Base-by-base conservation (phyloP, 2,888 invertebrate species). In the Tridacna gigas region DNA sequence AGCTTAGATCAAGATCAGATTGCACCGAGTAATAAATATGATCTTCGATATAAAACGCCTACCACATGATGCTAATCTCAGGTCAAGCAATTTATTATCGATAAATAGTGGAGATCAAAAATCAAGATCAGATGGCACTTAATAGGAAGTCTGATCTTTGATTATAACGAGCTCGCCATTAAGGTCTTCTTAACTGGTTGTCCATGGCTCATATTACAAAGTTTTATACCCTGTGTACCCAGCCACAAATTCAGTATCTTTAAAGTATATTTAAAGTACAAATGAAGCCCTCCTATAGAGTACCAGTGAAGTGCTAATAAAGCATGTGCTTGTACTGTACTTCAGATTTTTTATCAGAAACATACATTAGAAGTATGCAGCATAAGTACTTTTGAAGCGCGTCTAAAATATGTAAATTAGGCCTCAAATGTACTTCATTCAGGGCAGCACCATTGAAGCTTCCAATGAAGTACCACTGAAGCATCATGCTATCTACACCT, bases 231-330 rank as follows among this genome's bases (percentile, higher is more conserved):
- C n/a, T n/a, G n/a, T n/a, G n/a, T 15, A 60, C 67, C 67, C 25
- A 67, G 67, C 67, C 67, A 67, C 67, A 67, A 26, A 67, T 67
- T 37, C 28, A 67, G 25, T 45, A 37, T 45, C 67, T 67, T 67
- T 67, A 37, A 67, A 67, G 67, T 67, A 37, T 45, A 67, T 67
- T 67, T 37, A 20, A 45, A 69, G 48, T 69, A 45, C 25, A 48
- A 47, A 20, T 69, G 69, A 69, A 69, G 69, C 47, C 48, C 69
- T 47, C 69, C 45, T 13, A 13, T 69, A 28, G 48, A 28, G 47
- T 48, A 69, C 45, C 20, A 69, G 22, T 47, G 69, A 48, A 28
- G 69, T 22, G 25, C 69, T 22, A 69, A 45, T 69, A 47, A 45
- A 69, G 69, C 69, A 69, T 25, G 47, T 69, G 25, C 69, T 69